Percentiles rank a stretch among this genome's conserved stretches.
Conservation (phyloP, 2,888 invertebrate species). For the Watsonalla binaria region DNA sequence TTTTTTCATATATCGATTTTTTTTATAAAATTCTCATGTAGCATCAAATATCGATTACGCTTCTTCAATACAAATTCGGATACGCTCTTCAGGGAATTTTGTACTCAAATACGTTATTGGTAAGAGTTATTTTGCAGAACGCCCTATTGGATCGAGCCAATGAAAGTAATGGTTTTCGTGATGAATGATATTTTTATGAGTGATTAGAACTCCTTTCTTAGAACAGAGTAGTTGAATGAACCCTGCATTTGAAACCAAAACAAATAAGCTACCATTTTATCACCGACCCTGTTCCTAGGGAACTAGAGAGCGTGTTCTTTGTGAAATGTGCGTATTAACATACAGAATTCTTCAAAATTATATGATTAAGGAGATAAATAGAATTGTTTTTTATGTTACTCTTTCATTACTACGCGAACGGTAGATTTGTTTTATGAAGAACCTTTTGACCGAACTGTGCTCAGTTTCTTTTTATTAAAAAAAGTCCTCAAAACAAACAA, state of each 20-base stretch:
- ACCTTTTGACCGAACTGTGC: no score
- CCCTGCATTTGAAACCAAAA: background rate
- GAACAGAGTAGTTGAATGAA: constrained; percentile 8
- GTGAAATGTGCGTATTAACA: no score
- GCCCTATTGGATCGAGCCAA: constrained; percentile 20
- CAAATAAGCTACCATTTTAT: no score
- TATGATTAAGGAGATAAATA: no score
- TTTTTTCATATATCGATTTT: background rate
- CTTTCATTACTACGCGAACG: no score
- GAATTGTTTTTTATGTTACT: no score
- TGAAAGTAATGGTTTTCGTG: constrained; percentile 28
- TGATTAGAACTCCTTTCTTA: constrained; percentile 12
- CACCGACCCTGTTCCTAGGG: no score
- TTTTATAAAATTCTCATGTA: constrained; percentile 3
- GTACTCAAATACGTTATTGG: constrained; percentile 18
- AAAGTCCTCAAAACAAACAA: no score
- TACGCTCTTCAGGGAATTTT: constrained; percentile 16
- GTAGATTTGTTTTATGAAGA: no score
- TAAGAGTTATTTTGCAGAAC: constrained; percentile 8
- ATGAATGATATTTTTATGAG: constrained; percentile 28
- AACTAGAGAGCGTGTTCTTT: no score
- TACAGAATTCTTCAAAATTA: no score
- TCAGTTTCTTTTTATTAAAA: no score
- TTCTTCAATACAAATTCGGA: constrained; percentile 31
- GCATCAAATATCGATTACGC: constrained; percentile 45